Conservation (phyloP, 2,797 vertebrate species). For the Anas acuta region DNA sequence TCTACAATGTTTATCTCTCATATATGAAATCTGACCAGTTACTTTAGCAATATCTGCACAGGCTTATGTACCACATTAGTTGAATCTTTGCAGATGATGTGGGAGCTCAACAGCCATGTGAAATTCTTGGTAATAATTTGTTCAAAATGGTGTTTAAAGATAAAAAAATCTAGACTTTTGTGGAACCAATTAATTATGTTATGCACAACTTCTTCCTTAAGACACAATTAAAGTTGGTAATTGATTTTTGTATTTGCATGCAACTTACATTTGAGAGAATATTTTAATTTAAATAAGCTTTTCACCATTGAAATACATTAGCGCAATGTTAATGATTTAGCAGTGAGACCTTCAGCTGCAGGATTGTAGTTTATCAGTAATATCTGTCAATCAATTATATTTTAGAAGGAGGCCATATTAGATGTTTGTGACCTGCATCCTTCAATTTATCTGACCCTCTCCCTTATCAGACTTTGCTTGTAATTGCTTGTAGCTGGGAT, state of each 20-base stretch:
- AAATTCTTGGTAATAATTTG: neutral
- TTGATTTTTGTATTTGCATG: neutral
- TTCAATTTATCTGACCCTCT: neutral
- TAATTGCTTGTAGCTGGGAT: neutral
- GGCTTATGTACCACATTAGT: neutral
- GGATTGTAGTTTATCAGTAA: neutral
- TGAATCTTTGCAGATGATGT: neutral
- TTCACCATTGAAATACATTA: neutral
- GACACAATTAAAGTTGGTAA: neutral
- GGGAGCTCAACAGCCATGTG: neutral
- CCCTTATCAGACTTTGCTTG: neutral
- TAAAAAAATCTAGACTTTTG: neutral
- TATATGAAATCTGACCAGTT: neutral
- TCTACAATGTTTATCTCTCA: neutral
- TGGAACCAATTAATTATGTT: neutral
- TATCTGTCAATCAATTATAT: neutral
- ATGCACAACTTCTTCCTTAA: neutral
- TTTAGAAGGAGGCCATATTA: neutral
- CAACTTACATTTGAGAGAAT: neutral
- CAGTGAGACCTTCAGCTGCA: neutral
- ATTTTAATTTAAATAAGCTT: slow-evolving; percentile 14
- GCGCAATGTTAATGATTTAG: neutral
- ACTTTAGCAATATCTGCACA: neutral
- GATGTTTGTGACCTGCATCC: neutral
- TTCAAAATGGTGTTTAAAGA: neutral